phyloP scores from a whole-genome alignment of 1,140 invertebrate genomes.

The Charaxes varanes region DNA sequence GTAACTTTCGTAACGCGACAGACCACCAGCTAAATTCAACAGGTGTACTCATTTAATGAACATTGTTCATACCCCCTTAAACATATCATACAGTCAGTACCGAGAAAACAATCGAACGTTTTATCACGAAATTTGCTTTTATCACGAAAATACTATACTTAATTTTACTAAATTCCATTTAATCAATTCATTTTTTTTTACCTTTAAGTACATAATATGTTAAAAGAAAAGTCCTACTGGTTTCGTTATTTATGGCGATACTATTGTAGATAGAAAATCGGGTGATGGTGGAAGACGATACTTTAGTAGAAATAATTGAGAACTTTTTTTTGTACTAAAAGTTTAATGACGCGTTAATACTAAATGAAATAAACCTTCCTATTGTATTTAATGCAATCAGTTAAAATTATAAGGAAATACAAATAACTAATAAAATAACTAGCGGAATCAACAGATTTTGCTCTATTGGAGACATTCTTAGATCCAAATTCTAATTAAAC shows the following conservation, averaged over 20 bases:
- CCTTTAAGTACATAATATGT: too few relatives aligned
- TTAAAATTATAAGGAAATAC: too few relatives aligned
- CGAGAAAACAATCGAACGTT: conserved; percentile 57
- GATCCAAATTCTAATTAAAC: too few relatives aligned
- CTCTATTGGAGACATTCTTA: too few relatives aligned
- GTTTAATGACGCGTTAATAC: not conserved
- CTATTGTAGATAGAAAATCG: conserved; percentile 11
- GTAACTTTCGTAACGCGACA: conserved; percentile 64
- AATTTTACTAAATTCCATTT: conserved; percentile 66
- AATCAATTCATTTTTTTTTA: conserved; percentile 45
- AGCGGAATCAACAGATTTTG: too few relatives aligned
- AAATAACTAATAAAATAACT: too few relatives aligned
- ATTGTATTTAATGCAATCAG: too few relatives aligned
- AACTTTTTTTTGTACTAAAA: conserved; percentile 1
- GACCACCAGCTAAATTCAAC: conserved; percentile 61
- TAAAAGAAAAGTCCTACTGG: too few relatives aligned
- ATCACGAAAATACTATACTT: conserved; percentile 70
- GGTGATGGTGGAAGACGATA: conserved; percentile 15
- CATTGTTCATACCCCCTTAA: conserved; percentile 67
- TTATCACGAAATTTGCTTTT: conserved; percentile 64
- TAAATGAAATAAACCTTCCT: not conserved
- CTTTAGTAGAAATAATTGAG: conserved; percentile 1
- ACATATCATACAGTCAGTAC: conserved; percentile 67
- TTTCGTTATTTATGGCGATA: conserved; percentile 5
- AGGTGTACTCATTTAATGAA: conserved; percentile 65